Evolutionary conservation across 1,140 invertebrate species (phyloP).

Genomic region (Himalopsyche phryganea): DNA sequence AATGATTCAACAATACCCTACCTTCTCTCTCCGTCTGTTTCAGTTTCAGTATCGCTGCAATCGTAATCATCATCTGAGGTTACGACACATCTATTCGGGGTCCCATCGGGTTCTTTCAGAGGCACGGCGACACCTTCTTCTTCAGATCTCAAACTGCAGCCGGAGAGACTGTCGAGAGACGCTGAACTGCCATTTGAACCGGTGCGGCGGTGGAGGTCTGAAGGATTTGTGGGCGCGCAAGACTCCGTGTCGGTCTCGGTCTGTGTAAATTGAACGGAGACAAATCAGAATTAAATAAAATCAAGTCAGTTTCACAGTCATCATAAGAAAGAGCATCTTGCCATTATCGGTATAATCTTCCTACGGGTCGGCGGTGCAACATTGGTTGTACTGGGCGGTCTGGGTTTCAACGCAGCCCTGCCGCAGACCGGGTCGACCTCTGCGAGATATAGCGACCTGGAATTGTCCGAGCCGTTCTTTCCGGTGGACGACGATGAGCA

Average conservation of each 20-base stretch:
- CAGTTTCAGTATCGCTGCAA: conserved; percentile 21
- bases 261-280: conserved; percentile 10
- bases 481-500: conserved; percentile 14
- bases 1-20: too few species aligned
- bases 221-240: background rate
- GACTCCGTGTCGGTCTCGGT: conserved; percentile 31
- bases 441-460: conserved; percentile 27
- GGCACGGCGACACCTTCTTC: conserved; percentile 4
- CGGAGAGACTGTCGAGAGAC: conserved; percentile 27
- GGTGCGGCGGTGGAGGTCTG: background rate
- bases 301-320: background rate
- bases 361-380: conserved; percentile 2
- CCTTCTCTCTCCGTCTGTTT: conserved; percentile 12
- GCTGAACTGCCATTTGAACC: conserved; percentile 17
- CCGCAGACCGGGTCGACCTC: conserved; percentile 29
- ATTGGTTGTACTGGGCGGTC: background rate
- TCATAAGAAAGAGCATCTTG: conserved; percentile 2
- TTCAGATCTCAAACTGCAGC: conserved; percentile 25
- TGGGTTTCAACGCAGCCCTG: conserved; percentile 21
- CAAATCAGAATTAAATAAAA: background rate
- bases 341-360: conserved; percentile 21
- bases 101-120: too few species aligned
- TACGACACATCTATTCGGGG: too few species aligned
- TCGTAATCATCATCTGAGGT: background rate
- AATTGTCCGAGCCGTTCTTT: conserved; percentile 11